Base-by-base conservation (phyloP, 2,113 vertebrate species). In the Erythrocercus mccallii region DNA sequence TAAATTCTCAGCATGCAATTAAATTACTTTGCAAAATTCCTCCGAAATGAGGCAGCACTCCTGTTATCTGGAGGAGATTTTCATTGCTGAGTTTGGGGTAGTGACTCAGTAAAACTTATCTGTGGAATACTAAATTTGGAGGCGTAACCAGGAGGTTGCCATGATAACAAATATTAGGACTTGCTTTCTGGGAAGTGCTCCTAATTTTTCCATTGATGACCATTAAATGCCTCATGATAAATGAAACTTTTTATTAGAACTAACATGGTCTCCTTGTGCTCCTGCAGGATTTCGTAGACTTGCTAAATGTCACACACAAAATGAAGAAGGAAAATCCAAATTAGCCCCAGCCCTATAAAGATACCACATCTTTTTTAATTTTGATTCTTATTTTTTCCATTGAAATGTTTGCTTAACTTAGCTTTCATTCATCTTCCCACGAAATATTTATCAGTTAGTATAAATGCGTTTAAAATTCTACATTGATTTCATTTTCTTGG, bases 111-210 rank as follows among this genome's bases (percentile, higher is more conserved):
- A 38, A 33, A 94, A 95, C 89, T 95, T 95, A 87, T 97, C 93
- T 96, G 78, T 60, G 54, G 65, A 95, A 90, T 92, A 95, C 91
- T 95, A 95, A 95, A 96, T 96, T 94, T 96, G 95, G 94, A 96
- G 84, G 86, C 2, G 40, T 96, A 96, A 92, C 89, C 71, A 88
- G 57, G 94, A 93, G 93, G 93, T 95, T 97, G 83, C 89, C 78
- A 89, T 76, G 93, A 95, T 97, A 95, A 95, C 94, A 94, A 95
- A 89, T 92, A 89, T 15, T 95, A 92, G 53, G 58, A 89, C 89
- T 91, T 89, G 65, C 65, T 79, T 96, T 96, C 89, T 95, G 96
- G 91, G 66, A 96, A 94, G 81, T 82, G 54, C 81, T 96, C 84
- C 57, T 79, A 69, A 53, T 89, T 95, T 94, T 95, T 94, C 87